Base-by-base conservation (phyloP, 2,797 vertebrate species). In the Paratrypauchen microcephalus region DNA sequence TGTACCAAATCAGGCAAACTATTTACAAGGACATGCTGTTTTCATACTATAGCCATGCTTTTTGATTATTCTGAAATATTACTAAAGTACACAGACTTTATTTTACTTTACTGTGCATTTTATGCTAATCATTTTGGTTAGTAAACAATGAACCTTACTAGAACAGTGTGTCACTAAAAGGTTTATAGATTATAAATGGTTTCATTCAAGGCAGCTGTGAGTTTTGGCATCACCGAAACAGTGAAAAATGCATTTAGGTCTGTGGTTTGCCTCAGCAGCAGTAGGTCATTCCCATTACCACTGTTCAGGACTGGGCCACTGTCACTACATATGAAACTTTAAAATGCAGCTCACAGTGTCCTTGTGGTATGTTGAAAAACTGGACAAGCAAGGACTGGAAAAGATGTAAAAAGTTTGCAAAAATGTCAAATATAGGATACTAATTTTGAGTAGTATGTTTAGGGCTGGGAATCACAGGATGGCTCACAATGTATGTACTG, bases 1-100 rank as follows among this genome's bases (percentile, higher is more conserved):
- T 71, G 70, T 57, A 68, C 41, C 50, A 83, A 48, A 74, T 30
- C 1, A 7, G 48, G 68, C 69, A 80, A 80, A 78, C 66, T 70
- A 63, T 80, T 78, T 60, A 19, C 50, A 73, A 52, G 72, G 66
- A 67, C 65, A 74, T 58, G 60, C 69, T 70, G 54, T 84, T 79
- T 81, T 82, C 69, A 65, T 71, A 61, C 66, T 73, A 62, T 73
- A 67, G 67, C 69, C 67, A 62, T 57, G 78, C 65, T 48, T 36
- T 52, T 52, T 64, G 54, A 71, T 73, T 58, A 41, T 65, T 11
- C n/a, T 32, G 30, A 62, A 50, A 63, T 47, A 4, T 7, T 67
- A n/a, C 48, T n/a, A 63, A 39, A 57, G 9, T 39, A 18, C 13
- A 16, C 15, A 41, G 5, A 12, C 61, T 5, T 1, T 8, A 12